Conservation (phyloP, 2,113 vertebrate genomes). For the Myotis davidii region DNA sequence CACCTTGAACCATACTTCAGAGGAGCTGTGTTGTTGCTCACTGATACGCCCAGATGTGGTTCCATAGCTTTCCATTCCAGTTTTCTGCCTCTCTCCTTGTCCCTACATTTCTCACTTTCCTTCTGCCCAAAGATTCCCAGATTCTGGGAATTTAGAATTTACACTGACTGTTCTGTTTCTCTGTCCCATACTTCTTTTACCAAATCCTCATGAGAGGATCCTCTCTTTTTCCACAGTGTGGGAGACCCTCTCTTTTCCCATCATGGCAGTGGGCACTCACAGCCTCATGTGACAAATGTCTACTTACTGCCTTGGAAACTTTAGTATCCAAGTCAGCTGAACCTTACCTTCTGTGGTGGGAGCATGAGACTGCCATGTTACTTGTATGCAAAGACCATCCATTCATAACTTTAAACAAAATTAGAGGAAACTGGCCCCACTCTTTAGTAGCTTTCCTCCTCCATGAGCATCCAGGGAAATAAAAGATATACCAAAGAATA, state of each 20-base stretch:
- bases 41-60: accelerated
- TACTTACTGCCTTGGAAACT: background rate
- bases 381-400: background rate
- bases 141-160: background rate
- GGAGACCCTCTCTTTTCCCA: too few species aligned
- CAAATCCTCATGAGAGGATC: background rate
- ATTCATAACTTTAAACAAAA: background rate
- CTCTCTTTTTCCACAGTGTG: background rate
- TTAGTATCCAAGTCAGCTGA: background rate
- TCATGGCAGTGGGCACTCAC: background rate
- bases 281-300: background rate
- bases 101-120: background rate
- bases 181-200: background rate
- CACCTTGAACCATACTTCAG: background rate
- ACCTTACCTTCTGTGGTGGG: background rate
- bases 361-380: background rate
- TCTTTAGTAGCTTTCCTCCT: background rate
- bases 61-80: background rate
- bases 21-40: background rate
- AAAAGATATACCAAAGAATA: background rate
- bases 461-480: background rate
- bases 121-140: background rate
- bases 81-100: background rate
- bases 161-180: background rate
- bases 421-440: background rate